A percentile compares a stretch with the other conserved stretches of the same genome.
Evolutionary conservation across 2,888 invertebrate genomes (phyloP).

Genomic region (Unio delphinus): DNA sequence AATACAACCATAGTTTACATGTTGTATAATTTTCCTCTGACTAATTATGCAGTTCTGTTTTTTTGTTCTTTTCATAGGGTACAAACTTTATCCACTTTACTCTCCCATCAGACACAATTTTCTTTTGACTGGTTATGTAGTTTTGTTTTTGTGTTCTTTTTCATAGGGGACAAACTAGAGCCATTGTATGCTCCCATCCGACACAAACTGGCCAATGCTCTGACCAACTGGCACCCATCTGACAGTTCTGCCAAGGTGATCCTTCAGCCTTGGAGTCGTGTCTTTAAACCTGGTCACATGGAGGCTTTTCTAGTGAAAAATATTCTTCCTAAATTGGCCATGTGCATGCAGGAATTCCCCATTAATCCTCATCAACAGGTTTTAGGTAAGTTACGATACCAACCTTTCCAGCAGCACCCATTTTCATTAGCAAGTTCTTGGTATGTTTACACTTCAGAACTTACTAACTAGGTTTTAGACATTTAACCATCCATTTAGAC

Average conservation of each 20-base stretch:
- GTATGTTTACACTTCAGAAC: too few species aligned
- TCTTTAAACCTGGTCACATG: conserved; percentile 81
- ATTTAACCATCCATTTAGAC: too few species aligned
- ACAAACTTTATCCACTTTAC: conserved; percentile 79
- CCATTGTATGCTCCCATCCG: conserved; percentile 90
- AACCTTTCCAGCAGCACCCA: too few species aligned
- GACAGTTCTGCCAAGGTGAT: conserved; percentile 93
- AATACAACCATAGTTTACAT: neutral
- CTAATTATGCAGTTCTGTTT: neutral
- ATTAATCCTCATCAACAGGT: conserved; percentile 70
- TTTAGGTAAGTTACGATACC: conserved; percentile 50
- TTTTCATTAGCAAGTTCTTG: too few species aligned
- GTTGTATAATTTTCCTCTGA: neutral
- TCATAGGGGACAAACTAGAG: conserved; percentile 69
- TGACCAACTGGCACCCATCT: conserved; percentile 95
- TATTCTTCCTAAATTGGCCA: conserved; percentile 69
- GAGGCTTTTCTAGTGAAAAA: conserved; percentile 87
- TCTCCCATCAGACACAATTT: conserved; percentile 90
- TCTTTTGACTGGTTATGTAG: neutral
- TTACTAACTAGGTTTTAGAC: too few species aligned
- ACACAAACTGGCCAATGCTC: conserved; percentile 89
- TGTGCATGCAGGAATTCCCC: conserved; percentile 65
- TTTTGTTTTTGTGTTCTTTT: conserved; percentile 4
- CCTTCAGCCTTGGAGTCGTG: conserved; percentile 89
- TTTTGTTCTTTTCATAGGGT: conserved; percentile 37